Base-by-base conservation (phyloP, 2,113 vertebrate genomes). In the Coregonus clupeaformis region DNA sequence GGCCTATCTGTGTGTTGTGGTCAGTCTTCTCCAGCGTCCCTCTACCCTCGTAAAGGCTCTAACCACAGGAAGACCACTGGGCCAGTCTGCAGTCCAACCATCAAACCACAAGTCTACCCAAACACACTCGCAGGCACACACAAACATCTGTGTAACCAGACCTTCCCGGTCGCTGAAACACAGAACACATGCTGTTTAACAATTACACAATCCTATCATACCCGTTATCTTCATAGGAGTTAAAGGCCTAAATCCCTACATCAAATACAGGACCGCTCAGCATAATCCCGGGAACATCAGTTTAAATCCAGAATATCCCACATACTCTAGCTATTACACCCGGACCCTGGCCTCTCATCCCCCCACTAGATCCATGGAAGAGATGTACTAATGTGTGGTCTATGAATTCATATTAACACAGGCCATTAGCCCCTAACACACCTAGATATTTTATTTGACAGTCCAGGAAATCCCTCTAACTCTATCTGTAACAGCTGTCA, bases 381-480 rank as follows among this genome's bases (percentile, higher is more conserved):
- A 52, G 49, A 52, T 52, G 12, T 70, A 36, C 85, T 91, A 90
- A 90, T 88, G 90, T 87, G 75, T 82, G 32, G 74, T 82, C 82
- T 80, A 78, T 83, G 84, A 86, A 86, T 87, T 84, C 80, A 83
- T 80, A 73, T 88, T 86, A 87, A 85, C 86, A 71, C 76, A 52
- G 16, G 13, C 47, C 5, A 0, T n/a, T 49, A 27, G 78, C 89
- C 89, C 89, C 90, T 91, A 87, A 85, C 81, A 87, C 84, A 87
- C 88, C 87, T 91, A 86, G 4, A 52, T 52, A 0, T 52, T 5
- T 1, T 16, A 18, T 18, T 5, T n/a, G n/a, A n/a, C n/a, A n/a
- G n/a, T n/a, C n/a, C n/a, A n/a, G n/a, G n/a, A n/a, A n/a, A n/a
- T 5, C 87, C 84, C 49, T 80, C 84, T 81, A 78, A 86, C 80